Percentiles rank a stretch among this genome's conserved stretches.
phyloP scores from a whole-genome alignment of 64 coral and sea anemone species.

The Acropora yongei region DNA sequence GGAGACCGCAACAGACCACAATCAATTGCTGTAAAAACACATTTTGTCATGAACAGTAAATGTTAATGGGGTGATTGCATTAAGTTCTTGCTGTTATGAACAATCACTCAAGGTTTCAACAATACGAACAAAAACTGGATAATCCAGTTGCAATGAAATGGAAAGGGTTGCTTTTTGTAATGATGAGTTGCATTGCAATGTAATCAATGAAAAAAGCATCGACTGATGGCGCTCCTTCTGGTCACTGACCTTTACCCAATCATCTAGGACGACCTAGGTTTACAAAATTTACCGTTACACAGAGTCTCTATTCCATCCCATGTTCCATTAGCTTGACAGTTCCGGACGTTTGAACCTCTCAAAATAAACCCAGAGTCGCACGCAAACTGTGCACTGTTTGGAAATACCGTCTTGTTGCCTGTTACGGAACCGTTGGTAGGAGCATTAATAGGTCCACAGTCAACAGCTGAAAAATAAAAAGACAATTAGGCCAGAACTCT shows the following conservation, averaged over 20 bases:
- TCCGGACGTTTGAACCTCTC: conserved; percentile 28
- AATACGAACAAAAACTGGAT: too few relatives aligned
- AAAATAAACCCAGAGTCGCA: conserved; percentile 76
- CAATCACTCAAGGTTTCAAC: too few relatives aligned
- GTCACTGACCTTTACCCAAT: too few relatives aligned
- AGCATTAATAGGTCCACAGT: conserved; percentile 52
- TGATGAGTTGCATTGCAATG: too few relatives aligned
- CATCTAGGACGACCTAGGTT: neutral
- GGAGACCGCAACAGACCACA: neutral
- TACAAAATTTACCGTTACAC: conserved; percentile 48
- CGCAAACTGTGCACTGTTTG: conserved; percentile 57
- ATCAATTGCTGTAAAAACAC: conserved; percentile 16
- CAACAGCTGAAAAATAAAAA: conserved; percentile 29
- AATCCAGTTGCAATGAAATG: too few relatives aligned
- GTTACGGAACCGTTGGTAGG: conserved; percentile 39
- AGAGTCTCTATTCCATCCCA: conserved; percentile 56
- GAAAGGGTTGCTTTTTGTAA: too few relatives aligned
- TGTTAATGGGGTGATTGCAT: too few relatives aligned
- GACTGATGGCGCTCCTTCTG: too few relatives aligned
- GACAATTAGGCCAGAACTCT: too few relatives aligned
- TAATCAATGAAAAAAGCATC: too few relatives aligned
- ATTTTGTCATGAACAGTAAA: neutral
- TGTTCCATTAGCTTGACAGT: conserved; percentile 46
- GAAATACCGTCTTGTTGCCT: conserved; percentile 51
- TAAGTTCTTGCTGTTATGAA: too few relatives aligned